Evolutionary conservation across 2,888 invertebrate genomes (phyloP).

Genomic region (Linnaemya vulpina): DNA sequence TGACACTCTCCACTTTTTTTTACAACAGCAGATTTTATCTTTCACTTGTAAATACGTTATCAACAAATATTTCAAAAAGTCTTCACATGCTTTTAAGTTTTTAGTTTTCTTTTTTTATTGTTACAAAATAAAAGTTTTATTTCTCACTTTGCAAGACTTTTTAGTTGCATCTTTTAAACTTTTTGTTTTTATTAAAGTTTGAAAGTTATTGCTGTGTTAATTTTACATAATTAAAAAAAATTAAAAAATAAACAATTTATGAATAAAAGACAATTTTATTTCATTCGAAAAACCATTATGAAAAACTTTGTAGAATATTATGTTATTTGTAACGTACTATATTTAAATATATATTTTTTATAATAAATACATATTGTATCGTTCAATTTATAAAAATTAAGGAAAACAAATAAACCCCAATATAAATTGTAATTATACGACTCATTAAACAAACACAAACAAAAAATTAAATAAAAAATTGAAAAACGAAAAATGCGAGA

Average conservation of each 20-base stretch:
- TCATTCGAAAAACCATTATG: slow-evolving; percentile 68
- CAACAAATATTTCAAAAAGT: slow-evolving; percentile 41
- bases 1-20: background rate
- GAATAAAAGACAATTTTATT: slow-evolving; percentile 69
- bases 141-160: slow-evolving; percentile 75
- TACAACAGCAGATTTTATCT: slow-evolving; percentile 45
- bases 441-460: slow-evolving; percentile 72
- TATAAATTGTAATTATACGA: slow-evolving; percentile 73
- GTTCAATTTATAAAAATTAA: slow-evolving; percentile 74
- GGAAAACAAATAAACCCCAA: slow-evolving; percentile 68
- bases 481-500: slow-evolving; percentile 48
- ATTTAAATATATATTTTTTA: slow-evolving; percentile 77
- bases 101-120: slow-evolving; percentile 66
- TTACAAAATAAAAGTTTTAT: slow-evolving; percentile 70
- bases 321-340: slow-evolving; percentile 74
- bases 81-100: slow-evolving; percentile 9
- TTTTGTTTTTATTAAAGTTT: slow-evolving; percentile 61
- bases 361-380: slow-evolving; percentile 73
- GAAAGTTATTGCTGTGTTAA: slow-evolving; percentile 83
- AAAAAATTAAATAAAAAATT: slow-evolving; percentile 72
- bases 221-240: slow-evolving; percentile 77
- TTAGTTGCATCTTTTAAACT: slow-evolving; percentile 68
- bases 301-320: slow-evolving; percentile 70
- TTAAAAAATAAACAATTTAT: slow-evolving; percentile 67
- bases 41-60: slow-evolving; percentile 57